Evolutionary conservation across 2,797 vertebrate species (phyloP).

Genomic region (Karalla daura): DNA sequence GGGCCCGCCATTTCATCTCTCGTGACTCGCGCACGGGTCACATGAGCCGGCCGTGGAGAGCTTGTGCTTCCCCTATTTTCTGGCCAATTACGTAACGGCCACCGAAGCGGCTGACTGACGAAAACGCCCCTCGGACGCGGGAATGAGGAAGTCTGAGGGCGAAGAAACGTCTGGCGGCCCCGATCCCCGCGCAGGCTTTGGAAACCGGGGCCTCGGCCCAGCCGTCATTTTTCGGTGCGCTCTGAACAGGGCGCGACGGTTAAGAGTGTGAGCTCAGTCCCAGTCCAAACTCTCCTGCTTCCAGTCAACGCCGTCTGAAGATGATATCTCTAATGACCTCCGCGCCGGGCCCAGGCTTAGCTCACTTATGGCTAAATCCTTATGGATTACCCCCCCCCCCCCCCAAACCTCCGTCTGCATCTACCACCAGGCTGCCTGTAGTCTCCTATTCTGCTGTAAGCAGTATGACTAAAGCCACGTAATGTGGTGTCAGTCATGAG

Average conservation of each 20-base stretch:
- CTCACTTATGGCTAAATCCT: background rate
- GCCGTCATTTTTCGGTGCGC: too few species aligned
- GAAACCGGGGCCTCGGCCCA: too few species aligned
- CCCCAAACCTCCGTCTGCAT: background rate
- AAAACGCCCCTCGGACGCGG: too few species aligned
- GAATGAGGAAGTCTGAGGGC: too few species aligned
- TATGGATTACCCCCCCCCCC: background rate
- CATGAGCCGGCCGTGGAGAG: slow-evolving; percentile 50
- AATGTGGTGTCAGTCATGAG: background rate
- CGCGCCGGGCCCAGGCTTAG: background rate
- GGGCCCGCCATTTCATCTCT: slow-evolving; percentile 23
- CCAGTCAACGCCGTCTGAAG: background rate
- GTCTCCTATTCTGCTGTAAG: background rate
- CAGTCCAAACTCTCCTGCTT: background rate
- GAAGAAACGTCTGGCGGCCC: too few species aligned
- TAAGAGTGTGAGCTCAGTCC: too few species aligned
- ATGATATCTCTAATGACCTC: slow-evolving; percentile 9
- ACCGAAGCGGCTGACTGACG: too few species aligned
- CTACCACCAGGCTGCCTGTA: slow-evolving; percentile 8
- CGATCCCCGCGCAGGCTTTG: too few species aligned
- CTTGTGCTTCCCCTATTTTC: slow-evolving; percentile 60
- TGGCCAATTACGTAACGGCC: too few species aligned
- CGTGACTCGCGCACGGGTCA: slow-evolving; percentile 52
- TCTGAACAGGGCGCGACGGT: too few species aligned
- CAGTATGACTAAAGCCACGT: background rate